phyloP scores from a whole-genome alignment of 2,113 vertebrate genomes.

The Sus scrofa region DNA sequence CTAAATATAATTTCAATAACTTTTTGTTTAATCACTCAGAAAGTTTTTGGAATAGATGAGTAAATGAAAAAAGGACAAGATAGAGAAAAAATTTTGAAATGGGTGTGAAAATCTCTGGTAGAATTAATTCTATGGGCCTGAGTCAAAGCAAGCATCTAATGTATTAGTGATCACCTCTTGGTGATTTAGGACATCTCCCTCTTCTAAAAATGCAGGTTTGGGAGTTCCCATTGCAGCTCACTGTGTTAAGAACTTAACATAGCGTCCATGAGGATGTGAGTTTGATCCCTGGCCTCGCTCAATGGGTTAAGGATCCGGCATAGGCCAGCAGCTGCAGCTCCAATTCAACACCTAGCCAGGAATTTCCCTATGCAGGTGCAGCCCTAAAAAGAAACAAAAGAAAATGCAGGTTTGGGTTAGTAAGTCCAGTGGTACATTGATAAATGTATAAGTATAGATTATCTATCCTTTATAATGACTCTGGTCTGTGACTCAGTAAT shows the following conservation, averaged over 20 bases:
- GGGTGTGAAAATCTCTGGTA: not conserved
- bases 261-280: too few relatives aligned
- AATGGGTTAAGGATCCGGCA: too few relatives aligned
- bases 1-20: not conserved
- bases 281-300: too few relatives aligned
- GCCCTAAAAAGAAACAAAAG: too few relatives aligned
- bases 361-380: too few relatives aligned
- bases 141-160: not conserved
- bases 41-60: not conserved
- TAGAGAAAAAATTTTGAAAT: not conserved
- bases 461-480: not conserved
- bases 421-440: not conserved
- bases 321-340: too few relatives aligned
- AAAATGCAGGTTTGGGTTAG: not conserved
- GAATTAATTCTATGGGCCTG: fast-evolving
- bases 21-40: not conserved
- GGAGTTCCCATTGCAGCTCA: too few relatives aligned
- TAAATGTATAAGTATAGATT: not conserved
- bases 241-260: too few relatives aligned
- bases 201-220: not conserved
- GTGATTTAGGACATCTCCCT: not conserved
- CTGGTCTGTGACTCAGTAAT: not conserved
- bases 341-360: too few relatives aligned
- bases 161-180: not conserved
- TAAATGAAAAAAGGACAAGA: not conserved